A percentile compares a stretch with the other conserved stretches of the same genome.
These are phyloP conservation scores for Carollia perspicillata DNA, from an alignment of 2,113 vertebrate genomes.

Conservation along the genomic window DNA sequence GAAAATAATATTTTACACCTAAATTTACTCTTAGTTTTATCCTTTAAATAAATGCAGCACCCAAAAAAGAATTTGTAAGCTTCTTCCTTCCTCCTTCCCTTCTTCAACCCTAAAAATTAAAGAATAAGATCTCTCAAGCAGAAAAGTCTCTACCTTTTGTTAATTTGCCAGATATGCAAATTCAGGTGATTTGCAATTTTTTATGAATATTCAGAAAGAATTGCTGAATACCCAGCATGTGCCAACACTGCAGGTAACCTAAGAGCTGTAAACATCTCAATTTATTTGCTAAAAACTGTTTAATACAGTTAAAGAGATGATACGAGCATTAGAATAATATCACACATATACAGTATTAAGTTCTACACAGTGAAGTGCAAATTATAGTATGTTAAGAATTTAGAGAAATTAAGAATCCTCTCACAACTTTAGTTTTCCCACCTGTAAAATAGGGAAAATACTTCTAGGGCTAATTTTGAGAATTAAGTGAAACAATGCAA, in stretches of 20 bases:
- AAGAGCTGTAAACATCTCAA: neutral
- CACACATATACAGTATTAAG: neutral
- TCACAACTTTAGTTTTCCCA: conserved; percentile 23
- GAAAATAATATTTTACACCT: conserved; percentile 4
- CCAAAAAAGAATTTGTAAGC: neutral
- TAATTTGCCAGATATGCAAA: conserved; percentile 9
- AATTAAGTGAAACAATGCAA: conserved; percentile 39
- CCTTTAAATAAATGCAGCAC: neutral
- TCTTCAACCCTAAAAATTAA: neutral
- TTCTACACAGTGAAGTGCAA: neutral
- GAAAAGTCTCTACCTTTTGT: neutral
- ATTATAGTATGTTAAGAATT: neutral
- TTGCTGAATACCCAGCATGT: neutral
- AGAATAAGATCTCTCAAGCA: conserved; percentile 8
- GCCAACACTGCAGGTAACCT: neutral
- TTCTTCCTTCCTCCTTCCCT: neutral
- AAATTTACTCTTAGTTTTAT: conserved; percentile 1
- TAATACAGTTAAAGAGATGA: neutral
- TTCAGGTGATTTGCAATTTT: conserved; percentile 1
- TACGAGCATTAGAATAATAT: neutral
- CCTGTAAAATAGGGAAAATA: neutral
- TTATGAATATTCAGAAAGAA: conserved; percentile 26
- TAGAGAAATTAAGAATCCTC: neutral
- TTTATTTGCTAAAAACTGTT: conserved; percentile 12
- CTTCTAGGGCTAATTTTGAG: conserved; percentile 21